Percentiles rank a stretch among this genome's conserved stretches.
Evolutionary conservation across 2,113 vertebrate genomes (phyloP).

Genomic region (Tragelaphus strepsiceros): DNA sequence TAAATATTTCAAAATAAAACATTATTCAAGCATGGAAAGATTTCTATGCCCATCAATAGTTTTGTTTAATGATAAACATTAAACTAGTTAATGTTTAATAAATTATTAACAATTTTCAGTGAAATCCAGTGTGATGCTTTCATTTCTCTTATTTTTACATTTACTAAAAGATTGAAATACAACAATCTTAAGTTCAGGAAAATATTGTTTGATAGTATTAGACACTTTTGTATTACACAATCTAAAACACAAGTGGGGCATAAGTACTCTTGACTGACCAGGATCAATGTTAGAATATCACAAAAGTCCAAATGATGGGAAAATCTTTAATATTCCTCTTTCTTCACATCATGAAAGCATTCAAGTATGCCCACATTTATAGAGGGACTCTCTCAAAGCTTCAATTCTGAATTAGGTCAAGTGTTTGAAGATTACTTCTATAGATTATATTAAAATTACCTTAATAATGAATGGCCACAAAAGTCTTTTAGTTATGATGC

Average conservation of each 20-base stretch:
- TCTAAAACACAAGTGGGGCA: neutral
- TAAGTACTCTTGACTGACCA: neutral
- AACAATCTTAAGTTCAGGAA: neutral
- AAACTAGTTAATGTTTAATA: neutral
- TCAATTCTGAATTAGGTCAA: slow-evolving; percentile 36
- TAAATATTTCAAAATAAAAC: neutral
- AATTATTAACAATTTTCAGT: neutral
- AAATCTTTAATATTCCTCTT: neutral
- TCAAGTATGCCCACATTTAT: neutral
- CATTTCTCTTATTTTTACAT: neutral
- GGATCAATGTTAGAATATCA: neutral
- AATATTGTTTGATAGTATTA: neutral
- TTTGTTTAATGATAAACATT: neutral
- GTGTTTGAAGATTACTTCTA: neutral
- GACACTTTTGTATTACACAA: neutral
- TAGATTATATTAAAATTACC: neutral
- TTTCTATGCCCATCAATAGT: neutral
- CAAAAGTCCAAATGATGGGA: neutral
- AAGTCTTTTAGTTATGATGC: neutral
- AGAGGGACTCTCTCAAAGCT: neutral
- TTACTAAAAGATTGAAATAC: neutral
- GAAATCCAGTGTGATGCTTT: neutral
- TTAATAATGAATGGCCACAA: neutral
- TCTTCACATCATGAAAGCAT: neutral
- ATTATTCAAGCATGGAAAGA: neutral